These are phyloP conservation scores for Dryas iulia DNA, from an alignment of 1,140 invertebrate genomes.

Conservation along the genomic window DNA sequence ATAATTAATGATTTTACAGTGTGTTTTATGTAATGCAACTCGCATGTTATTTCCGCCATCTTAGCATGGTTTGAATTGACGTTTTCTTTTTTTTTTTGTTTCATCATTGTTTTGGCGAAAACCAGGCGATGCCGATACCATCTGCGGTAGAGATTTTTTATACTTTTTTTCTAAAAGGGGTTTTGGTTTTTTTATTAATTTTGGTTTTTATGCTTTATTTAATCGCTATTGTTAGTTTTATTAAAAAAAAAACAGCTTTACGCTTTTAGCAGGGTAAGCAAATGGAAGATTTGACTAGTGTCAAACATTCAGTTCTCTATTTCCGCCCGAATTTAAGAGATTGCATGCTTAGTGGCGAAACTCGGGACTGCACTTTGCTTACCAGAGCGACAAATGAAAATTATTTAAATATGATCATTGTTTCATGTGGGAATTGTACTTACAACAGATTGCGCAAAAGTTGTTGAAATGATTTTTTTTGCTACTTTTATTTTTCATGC, in stretches of 20 bases:
- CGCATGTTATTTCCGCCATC: slow-evolving; percentile 41
- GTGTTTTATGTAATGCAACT: slow-evolving; percentile 22
- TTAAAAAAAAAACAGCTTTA: not conserved
- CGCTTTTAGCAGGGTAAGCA: not conserved
- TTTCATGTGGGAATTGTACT: too few relatives aligned
- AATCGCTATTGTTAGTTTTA: slow-evolving; percentile 2
- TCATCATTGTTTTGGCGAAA: slow-evolving; percentile 72
- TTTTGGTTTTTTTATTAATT: slow-evolving; percentile 19
- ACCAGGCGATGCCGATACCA: slow-evolving; percentile 81
- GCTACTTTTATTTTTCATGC: not conserved
- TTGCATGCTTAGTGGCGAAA: too few relatives aligned
- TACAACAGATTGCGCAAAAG: too few relatives aligned
- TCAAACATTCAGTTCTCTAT: too few relatives aligned
- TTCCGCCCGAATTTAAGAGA: too few relatives aligned
- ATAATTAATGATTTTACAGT: not conserved
- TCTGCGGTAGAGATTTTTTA: slow-evolving; percentile 78
- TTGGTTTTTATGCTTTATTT: slow-evolving; percentile 39
- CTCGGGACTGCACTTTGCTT: too few relatives aligned
- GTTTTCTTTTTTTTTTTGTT: slow-evolving; percentile 77
- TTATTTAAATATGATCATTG: too few relatives aligned
- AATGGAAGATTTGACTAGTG: too few relatives aligned
- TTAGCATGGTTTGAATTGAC: slow-evolving; percentile 68
- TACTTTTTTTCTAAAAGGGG: slow-evolving; percentile 45
- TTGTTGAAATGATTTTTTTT: too few relatives aligned
- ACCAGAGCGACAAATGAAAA: too few relatives aligned